Base-by-base conservation (phyloP, 2,888 invertebrate genomes). In the Aelia acuminata region DNA sequence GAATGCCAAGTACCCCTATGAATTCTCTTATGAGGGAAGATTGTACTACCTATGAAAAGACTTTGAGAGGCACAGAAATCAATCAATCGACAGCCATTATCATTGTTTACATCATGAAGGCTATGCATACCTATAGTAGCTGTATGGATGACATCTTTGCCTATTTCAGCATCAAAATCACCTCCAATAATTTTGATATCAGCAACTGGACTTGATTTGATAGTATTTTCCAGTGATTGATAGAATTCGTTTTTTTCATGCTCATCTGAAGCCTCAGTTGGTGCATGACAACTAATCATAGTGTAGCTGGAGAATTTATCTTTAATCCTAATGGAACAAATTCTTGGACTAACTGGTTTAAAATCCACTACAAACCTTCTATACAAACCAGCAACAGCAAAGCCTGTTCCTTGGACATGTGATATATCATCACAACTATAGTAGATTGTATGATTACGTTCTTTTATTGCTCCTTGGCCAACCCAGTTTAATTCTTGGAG, bases 401-500 rank as follows among this genome's bases (percentile, higher is more conserved):
- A 87, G 80, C 87, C 87, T 39, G 87, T 87, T 35, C 80, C 70
- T 31, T 50, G 43, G 0, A 1, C 3, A 22, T 47, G 87, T 4
- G 31, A 20, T 22, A 15, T 26, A 20, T 87, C 84, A 84, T 87
- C 48, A 80, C 87, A 87, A 48, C 87, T 87, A 49, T 84, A 87
- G 48, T 75, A 84, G 13, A 87, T 39, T 7, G 84, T 84, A 49
- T 87, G 49, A 18, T 48, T 31, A 4, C 47, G 43, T 26, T 31
- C 84, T 35, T 84, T 53, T 2, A 87, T 3, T 35, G 39, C 47
- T 84, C 84, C 84, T 48, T 22, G 50, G 18, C 87, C 87, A 35
- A 84, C 84, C 84, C 87, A 87, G 50, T 80, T 18, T 3, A 87
- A 22, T 87, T 87, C 87, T 80, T 87, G 87, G 84, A 84, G n/a